Conservation (phyloP, 2,888 invertebrate species). For the Amiota minor region DNA sequence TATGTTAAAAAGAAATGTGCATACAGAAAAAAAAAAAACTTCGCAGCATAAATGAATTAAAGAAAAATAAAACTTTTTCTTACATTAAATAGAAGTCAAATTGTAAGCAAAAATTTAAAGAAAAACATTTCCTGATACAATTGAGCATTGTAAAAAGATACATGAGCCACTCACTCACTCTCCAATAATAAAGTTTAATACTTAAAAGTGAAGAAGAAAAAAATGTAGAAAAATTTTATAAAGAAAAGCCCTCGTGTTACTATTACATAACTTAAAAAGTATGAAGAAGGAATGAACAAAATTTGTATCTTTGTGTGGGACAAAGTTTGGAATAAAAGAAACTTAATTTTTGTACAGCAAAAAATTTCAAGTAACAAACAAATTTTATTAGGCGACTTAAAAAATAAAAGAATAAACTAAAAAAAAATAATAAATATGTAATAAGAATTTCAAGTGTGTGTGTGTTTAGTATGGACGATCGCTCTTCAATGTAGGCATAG, state of each 20-base stretch:
- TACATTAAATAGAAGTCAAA: not conserved
- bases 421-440: not conserved
- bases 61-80: conserved; percentile 39
- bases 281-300: not conserved
- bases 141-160: conserved; percentile 29
- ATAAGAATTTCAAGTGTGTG: not conserved
- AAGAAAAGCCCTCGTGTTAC: not conserved
- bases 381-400: conserved; percentile 13
- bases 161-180: conserved; percentile 12
- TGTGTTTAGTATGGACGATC: no score
- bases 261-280: conserved; percentile 8
- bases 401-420: not conserved
- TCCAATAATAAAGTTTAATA: conserved; percentile 11
- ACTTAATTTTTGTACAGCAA: not conserved
- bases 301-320: not conserved
- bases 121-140: conserved; percentile 50
- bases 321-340: not conserved
- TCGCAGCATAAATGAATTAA: conserved; percentile 56
- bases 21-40: conserved; percentile 56
- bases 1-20: not conserved
- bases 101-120: conserved; percentile 26
- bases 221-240: not conserved
- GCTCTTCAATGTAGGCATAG: no score
- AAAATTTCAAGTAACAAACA: conserved; percentile 1
- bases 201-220: not conserved